Evolutionary conservation across 1,140 invertebrate species (phyloP).

Genomic region (Nasonia vitripennis): DNA sequence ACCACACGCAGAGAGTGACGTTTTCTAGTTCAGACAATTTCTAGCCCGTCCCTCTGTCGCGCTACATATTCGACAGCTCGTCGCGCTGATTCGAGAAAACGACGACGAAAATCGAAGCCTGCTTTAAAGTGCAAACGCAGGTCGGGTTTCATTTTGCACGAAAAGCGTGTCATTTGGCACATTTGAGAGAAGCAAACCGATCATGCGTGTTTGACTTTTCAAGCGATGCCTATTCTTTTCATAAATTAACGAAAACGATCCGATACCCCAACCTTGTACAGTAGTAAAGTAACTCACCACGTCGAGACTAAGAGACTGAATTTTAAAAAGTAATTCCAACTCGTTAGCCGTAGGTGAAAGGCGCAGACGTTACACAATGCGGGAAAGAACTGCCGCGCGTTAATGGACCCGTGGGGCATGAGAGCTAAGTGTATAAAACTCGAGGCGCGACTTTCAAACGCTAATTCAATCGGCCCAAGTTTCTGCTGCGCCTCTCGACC

Average conservation of each 20-base stretch:
- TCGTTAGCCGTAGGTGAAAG: background rate
- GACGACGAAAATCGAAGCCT: background rate
- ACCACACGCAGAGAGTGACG: background rate
- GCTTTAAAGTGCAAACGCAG: background rate
- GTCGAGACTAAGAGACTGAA: background rate
- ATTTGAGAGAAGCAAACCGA: too few species aligned
- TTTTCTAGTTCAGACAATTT: background rate
- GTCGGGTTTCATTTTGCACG: background rate
- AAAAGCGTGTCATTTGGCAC: background rate
- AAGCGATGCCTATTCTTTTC: too few species aligned
- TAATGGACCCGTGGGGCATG: conserved; percentile 5
- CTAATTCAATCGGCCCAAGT: background rate
- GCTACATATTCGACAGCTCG: background rate
- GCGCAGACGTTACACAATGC: background rate
- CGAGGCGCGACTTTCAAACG: background rate
- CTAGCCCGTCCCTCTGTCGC: background rate
- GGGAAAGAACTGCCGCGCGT: background rate
- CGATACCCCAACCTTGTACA: too few species aligned
- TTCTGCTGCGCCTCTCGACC: background rate
- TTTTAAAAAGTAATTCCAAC: conserved; percentile 16
- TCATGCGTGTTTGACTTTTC: too few species aligned
- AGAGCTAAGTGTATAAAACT: conserved; percentile 1
- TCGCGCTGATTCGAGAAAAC: background rate
- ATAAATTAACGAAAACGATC: too few species aligned
- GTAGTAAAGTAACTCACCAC: too few species aligned